Evolutionary conservation across 2,888 invertebrate species (phyloP).

Genomic region (Eilema griseolum): DNA sequence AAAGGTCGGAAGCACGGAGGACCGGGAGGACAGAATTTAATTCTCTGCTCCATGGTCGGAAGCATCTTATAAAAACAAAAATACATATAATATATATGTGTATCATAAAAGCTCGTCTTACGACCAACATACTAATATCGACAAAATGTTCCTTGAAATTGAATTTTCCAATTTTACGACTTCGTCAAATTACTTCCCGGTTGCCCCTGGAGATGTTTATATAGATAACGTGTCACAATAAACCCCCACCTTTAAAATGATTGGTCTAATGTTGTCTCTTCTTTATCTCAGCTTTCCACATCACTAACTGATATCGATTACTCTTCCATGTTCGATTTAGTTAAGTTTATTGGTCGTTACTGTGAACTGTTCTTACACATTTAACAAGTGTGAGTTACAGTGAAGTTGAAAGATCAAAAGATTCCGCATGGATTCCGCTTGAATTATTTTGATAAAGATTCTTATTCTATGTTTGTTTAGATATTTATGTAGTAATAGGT

Average conservation of each 20-base stretch:
- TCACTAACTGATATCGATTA: slow-evolving; percentile 51
- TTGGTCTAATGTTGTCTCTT: slow-evolving; percentile 60
- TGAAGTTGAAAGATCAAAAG: neutral
- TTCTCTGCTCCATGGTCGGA: too few relatives aligned
- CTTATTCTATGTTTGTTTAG: too few relatives aligned
- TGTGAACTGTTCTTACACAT: neutral
- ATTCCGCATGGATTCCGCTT: neutral
- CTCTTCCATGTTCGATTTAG: slow-evolving; percentile 11
- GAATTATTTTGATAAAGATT: too few relatives aligned
- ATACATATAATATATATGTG: neutral
- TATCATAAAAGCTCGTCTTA: neutral
- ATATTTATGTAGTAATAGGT: too few relatives aligned
- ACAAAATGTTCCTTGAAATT: slow-evolving; percentile 32
- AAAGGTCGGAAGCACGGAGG: too few relatives aligned
- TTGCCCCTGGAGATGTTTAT: slow-evolving; percentile 46
- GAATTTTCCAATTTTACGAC: slow-evolving; percentile 57
- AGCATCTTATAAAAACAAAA: too few relatives aligned
- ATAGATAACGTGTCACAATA: slow-evolving; percentile 46
- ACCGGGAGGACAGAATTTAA: too few relatives aligned
- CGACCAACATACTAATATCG: neutral
- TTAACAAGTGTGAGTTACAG: slow-evolving; percentile 2
- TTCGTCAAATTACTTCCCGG: slow-evolving; percentile 60
- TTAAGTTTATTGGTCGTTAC: neutral
- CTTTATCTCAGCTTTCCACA: slow-evolving; percentile 59
- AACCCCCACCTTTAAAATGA: slow-evolving; percentile 42